Evolutionary conservation across 2,797 vertebrate species (phyloP).

Genomic region (Pipistrellus pygmaeus): DNA sequence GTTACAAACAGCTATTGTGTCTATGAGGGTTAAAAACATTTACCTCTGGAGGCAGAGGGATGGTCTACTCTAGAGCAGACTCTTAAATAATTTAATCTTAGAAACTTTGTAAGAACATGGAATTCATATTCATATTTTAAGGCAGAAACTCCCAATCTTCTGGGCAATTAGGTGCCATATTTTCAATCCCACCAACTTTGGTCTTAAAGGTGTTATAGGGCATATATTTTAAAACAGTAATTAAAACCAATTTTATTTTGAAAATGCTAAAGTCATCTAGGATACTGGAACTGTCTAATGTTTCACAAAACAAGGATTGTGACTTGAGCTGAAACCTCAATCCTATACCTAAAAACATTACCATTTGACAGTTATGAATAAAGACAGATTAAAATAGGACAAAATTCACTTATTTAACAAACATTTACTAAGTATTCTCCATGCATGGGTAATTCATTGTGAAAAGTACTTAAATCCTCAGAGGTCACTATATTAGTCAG

Average conservation of each 20-base stretch:
- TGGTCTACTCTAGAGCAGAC: background rate
- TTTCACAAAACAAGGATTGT: background rate
- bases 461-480: constrained; percentile 3
- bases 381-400: constrained; percentile 35
- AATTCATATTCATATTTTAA: constrained; percentile 28
- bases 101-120: constrained; percentile 30
- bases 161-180: background rate
- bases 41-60: constrained; percentile 56
- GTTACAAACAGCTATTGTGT: constrained; percentile 60
- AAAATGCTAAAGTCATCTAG: constrained; percentile 5
- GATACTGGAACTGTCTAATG: background rate
- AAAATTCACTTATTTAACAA: constrained; percentile 29
- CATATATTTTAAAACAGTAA: background rate
- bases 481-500: background rate
- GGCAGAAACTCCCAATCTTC: constrained; percentile 9
- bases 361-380: background rate
- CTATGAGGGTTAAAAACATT: constrained; percentile 56
- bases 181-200: background rate
- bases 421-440: background rate
- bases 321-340: background rate
- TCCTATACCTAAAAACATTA: background rate
- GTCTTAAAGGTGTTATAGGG: background rate
- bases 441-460: background rate
- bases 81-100: constrained; percentile 52
- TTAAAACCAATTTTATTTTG: constrained; percentile 54